Conservation (phyloP, 1,140 invertebrate species). For the Camponotus floridanus region DNA sequence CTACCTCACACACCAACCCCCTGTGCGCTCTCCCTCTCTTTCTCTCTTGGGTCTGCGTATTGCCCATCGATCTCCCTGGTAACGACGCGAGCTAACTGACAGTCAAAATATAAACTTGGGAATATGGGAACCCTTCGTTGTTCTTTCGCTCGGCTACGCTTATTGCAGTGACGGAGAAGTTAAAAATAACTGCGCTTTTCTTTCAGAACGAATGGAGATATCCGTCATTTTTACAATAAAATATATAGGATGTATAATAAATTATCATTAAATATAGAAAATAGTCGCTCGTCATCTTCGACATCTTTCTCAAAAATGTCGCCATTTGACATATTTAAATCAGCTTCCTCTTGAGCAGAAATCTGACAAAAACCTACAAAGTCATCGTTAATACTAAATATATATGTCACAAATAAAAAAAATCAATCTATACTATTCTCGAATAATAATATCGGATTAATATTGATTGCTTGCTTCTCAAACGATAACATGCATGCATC, state of each 20-base stretch:
- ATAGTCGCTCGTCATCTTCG: not conserved
- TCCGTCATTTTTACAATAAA: not conserved
- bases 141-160: conserved; percentile 43
- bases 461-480: no score
- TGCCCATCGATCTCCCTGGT: conserved; percentile 65
- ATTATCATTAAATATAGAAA: not conserved
- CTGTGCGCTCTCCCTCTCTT: conserved; percentile 22
- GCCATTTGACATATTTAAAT: no score
- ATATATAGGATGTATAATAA: not conserved
- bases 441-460: no score
- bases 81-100: conserved; percentile 49
- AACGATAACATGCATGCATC: no score
- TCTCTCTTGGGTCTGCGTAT: conserved; percentile 45
- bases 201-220: not conserved
- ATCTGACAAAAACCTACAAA: no score
- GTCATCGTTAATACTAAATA: no score
- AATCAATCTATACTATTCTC: no score
- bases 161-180: not conserved
- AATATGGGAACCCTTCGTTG: conserved; percentile 40
- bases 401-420: no score
- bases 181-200: conserved; percentile 41
- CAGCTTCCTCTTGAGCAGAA: no score
- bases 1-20: conserved; percentile 78
- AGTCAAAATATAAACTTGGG: conserved; percentile 64
- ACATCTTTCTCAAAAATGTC: no score